Base-by-base conservation (phyloP, 1,140 invertebrate genomes). In the Acromyrmex charruanus region DNA sequence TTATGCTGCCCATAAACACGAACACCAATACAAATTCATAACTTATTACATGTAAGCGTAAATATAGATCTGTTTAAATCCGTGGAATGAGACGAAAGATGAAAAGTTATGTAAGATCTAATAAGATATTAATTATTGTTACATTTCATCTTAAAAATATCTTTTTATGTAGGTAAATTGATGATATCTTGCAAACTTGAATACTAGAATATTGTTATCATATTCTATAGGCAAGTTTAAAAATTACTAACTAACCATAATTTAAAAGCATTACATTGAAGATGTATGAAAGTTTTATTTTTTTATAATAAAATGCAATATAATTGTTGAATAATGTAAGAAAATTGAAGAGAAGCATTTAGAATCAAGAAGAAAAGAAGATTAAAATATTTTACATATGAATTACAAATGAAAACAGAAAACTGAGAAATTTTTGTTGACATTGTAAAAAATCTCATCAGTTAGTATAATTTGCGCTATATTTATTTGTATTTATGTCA, bases 11-110 rank as follows among this genome's bases (percentile, higher is more conserved):
- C 35, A n/a, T 81, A 81, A 81, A 71, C 51, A 44, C 10, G 53
- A 10, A 59, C 16, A 35, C 18, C 35, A 49, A 55, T 63, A 55
- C 63, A 80, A 82, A 82, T 82, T 53, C 35, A 16, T 18, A 10
- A 53, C 21, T 82, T 82, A 82, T 82, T 72, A 72, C 35, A 12
- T 58, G 28, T 4, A 28, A 68, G 55, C 53, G 66, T 72, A 82
- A 53, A 59, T 71, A 28, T 39, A 58, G 51, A 81, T 81, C 49
- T 71, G n/a, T 31, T 39, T 58, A 44, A 81, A 68, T 16, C 35
- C 21, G 18, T 21, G 16, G 4, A 55, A 35, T 35, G 31, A 72
- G 25, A 82, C 59, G 49, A 72, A 82, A 82, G 18, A 82, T 82
- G 35, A 82, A 82, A 72, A 44, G 68, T 59, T 18, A 14, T 21